Evolutionary conservation across 1,140 invertebrate species (phyloP).

Genomic region (Aplysia californica): DNA sequence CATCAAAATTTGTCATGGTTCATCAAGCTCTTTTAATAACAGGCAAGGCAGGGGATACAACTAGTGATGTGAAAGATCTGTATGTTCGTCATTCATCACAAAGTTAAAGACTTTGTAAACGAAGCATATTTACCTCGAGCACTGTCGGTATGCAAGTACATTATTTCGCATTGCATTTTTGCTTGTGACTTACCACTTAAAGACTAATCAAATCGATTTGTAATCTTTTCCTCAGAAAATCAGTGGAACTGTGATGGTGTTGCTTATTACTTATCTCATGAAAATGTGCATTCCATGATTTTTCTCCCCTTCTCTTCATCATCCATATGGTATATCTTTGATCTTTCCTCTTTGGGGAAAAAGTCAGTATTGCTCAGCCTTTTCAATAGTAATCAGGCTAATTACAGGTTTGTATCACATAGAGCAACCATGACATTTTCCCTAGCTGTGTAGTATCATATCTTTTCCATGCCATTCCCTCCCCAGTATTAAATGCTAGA

Average conservation of each 20-base stretch:
- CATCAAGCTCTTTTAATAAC: no score
- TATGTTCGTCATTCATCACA: no score
- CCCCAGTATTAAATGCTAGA: slow-evolving; percentile 14
- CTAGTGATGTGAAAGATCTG: no score
- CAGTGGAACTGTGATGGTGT: slow-evolving; percentile 23
- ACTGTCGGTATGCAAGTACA: no score
- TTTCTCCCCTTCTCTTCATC: background rate
- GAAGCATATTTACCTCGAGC: no score
- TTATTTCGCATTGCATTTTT: no score
- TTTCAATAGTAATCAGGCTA: background rate
- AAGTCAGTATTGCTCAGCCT: slow-evolving; percentile 6
- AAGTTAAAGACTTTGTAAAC: no score
- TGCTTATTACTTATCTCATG: slow-evolving; percentile 14
- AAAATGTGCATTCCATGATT: slow-evolving; percentile 17
- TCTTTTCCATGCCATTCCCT: slow-evolving; percentile 16
- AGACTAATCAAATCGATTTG: no score
- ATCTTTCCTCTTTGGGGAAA: background rate
- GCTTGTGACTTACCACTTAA: no score
- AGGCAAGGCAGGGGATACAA: no score
- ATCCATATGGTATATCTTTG: background rate
- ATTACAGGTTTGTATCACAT: background rate
- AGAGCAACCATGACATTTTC: slow-evolving; percentile 1
- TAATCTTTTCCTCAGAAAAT: no score
- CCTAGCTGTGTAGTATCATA: background rate
- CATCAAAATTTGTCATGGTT: no score